Conservation (phyloP, 2,888 invertebrate genomes). For the Prosapia bicincta region DNA sequence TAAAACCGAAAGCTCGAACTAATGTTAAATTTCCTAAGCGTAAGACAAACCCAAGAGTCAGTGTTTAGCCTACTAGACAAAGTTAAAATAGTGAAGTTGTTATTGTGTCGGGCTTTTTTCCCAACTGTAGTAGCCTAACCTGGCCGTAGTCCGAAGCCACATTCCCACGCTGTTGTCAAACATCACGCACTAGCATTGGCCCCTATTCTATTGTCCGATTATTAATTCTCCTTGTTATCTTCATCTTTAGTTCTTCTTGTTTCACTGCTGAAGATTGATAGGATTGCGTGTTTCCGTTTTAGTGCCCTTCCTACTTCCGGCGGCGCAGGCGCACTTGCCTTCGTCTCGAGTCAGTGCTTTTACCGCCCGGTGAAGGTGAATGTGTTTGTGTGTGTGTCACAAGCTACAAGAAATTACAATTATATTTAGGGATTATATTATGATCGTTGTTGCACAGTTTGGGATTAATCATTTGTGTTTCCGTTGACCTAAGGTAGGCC, state of each 20-base stretch:
- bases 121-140: neutral
- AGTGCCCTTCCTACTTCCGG: constrained; percentile 25
- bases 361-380: constrained; percentile 6
- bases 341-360: constrained; percentile 16
- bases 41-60: too few relatives aligned
- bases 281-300: constrained; percentile 27
- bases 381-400: neutral
- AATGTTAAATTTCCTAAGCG: too few relatives aligned
- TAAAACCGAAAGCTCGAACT: too few relatives aligned
- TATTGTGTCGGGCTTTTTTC: neutral
- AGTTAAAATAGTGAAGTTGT: neutral
- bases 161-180: constrained; percentile 6
- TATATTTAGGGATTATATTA: neutral
- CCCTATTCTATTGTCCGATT: constrained; percentile 24
- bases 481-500: too few relatives aligned
- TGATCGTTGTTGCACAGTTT: neutral
- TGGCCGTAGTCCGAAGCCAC: neutral
- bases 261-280: constrained; percentile 26
- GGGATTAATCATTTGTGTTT: too few relatives aligned
- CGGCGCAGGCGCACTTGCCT: constrained; percentile 4
- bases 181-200: constrained; percentile 13
- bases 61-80: too few relatives aligned
- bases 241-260: constrained; percentile 9
- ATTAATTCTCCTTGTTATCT: constrained; percentile 26
- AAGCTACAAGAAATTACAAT: neutral